These are phyloP conservation scores for Eptesicus fuscus DNA, from an alignment of 2,113 vertebrate species.

Conservation along the genomic window DNA sequence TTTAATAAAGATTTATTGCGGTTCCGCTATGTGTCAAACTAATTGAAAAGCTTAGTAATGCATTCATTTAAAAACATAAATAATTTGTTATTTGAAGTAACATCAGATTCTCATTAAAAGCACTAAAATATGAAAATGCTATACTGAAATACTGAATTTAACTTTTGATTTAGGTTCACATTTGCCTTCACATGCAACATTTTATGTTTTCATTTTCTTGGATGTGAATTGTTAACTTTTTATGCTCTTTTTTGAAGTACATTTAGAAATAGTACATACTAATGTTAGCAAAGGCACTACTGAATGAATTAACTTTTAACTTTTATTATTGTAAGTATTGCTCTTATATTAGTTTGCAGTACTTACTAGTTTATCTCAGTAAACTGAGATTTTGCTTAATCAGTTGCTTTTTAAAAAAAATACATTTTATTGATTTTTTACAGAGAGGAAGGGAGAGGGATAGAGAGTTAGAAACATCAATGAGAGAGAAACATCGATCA, in stretches of 20 bases:
- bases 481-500: no score
- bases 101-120: background rate
- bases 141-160: background rate
- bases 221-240: background rate
- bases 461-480: no score
- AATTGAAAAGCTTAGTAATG: conserved; percentile 2
- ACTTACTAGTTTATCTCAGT: conserved; percentile 7
- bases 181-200: background rate
- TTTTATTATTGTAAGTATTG: background rate
- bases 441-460: no score
- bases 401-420: background rate
- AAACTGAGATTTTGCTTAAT: background rate
- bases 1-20: background rate
- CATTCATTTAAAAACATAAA: background rate
- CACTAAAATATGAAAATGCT: background rate
- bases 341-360: background rate
- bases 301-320: conserved; percentile 12
- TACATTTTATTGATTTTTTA: no score
- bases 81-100: conserved; percentile 7
- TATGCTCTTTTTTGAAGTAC: conserved; percentile 12
- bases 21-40: background rate
- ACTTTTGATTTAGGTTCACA: background rate
- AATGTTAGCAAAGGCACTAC: background rate
- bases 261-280: background rate
- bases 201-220: conserved; percentile 16